Base-by-base conservation (phyloP, 1,140 invertebrate genomes). In the Holcopasites calliopsidis region DNA sequence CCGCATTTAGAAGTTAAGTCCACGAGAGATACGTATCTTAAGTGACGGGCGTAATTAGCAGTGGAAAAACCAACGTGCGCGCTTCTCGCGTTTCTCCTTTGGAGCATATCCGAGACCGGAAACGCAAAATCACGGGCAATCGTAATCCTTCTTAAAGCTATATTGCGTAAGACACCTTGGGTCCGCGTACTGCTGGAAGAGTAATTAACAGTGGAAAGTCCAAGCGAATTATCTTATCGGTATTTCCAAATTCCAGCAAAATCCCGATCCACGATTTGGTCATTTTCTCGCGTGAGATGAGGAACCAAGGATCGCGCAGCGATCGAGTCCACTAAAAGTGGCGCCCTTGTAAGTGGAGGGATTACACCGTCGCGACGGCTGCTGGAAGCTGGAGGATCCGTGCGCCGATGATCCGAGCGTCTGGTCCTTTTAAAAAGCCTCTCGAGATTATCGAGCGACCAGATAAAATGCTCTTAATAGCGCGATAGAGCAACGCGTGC, bases 381-480 rank as follows among this genome's bases (percentile, higher is more conserved):
- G n/a, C 44, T n/a, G 44, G 44, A 1, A 18, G 60, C 38, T 61
- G 68, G 49, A 52, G 76, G 58, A 44, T 72, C 77, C 76, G 82
- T 83, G 77, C 68, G 68, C 23, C 55, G 40, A 66, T 61, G 23
- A 70, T 58, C 47, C n/a, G 23, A 38, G 70, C 58, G 50, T 83
- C 72, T 83, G 80, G 71, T 49, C 60, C 31, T 74, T 77, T 60
- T 73, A 81, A 81, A 62, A 68, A 73, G 57, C 62, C 58, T 65
- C 75, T 81, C 66, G 52, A 71, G 55, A 78, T 82, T 82, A 82
- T 50, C 26, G n/a, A 35, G 28, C 44, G 40, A 55, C 13, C 21
- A 77, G 79, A 81, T 82, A 82, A 81, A 47, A 23, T 31, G 21
- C 40, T n/a, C n/a, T n/a, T 49, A 66, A 60, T 66, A 54, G 33